Base-by-base conservation (phyloP, 2,888 invertebrate genomes). In the Eugnorisma glareosa region DNA sequence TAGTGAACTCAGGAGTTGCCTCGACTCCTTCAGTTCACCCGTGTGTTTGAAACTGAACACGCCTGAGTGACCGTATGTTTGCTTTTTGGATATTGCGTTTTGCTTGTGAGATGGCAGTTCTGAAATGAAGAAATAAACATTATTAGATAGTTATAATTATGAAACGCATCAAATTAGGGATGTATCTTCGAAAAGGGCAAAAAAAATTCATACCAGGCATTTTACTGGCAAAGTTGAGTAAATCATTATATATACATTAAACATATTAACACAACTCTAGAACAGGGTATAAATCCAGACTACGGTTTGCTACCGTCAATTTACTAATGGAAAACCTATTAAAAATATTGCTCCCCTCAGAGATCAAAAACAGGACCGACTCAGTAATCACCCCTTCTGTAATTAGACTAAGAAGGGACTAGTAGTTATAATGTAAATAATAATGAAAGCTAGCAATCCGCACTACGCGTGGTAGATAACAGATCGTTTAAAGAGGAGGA, bases 21-120 rank as follows among this genome's bases (percentile, higher is more conserved):
- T 97, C 0, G 98, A 98, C 88, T 98, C 97, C 73, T 97, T 96
- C 48, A 98, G 91, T 6, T 97, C 98, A 0, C 99, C 99, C 89
- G 98, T 98, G 28, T 99, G 97, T 89, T 98, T 99, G 91, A 99
- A 99, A 28, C 99, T 98, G 88, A 99, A 97, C 96, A 99, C 98
- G 6, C 99, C 99, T 82, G 99, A 99, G 94, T 98, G 98, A 0
- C 99, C 99, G 69, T 97, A 97, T 82, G 98, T 97, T 95, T 99
- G 99, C 90, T 97, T 98, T 89, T 98, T 97, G 13, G 98, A 97
- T 51, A 99, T 91, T 84, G 98, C 97, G 92, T 99, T 97, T 40
- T 82, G 76, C 43, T 63, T 63, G 45, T 81, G 79, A 35, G 54
- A 67, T 8, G 67, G 67, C 0, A 81, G 67, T 75, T 63, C 82